Conservation (phyloP, 1,140 invertebrate species). For the Sminthurinus signatus region DNA sequence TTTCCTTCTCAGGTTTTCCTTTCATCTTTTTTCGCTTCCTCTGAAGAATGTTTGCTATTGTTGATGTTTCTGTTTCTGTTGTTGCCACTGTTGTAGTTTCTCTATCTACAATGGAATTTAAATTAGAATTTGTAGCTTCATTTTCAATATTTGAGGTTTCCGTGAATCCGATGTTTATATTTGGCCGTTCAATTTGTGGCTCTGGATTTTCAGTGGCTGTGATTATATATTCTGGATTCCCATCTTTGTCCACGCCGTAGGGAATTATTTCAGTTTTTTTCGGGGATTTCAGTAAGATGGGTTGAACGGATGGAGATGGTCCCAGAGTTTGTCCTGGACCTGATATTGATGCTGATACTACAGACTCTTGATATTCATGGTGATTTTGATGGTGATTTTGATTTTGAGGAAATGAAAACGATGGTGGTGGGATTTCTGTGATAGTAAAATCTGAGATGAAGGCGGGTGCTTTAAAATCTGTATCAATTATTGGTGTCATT, state of each 20-base stretch:
- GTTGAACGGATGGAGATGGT: background rate
- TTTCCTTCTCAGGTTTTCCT: no score
- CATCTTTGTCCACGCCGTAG: background rate
- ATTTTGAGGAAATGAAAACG: background rate
- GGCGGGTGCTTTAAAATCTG: background rate
- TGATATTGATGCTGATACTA: no score
- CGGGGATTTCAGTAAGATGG: background rate
- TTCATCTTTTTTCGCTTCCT: no score
- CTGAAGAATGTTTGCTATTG: no score
- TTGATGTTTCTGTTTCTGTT: no score
- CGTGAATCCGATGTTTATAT: no score
- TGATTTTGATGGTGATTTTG: background rate
- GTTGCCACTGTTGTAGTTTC: no score
- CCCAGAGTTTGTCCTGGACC: no score
- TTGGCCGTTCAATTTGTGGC: constrained; percentile 30
- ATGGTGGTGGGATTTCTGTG: background rate
- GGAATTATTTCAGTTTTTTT: background rate
- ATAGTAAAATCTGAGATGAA: background rate
- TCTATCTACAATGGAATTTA: background rate
- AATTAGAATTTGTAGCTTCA: no score
- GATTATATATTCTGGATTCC: no score
- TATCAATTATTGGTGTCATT: constrained; percentile 5
- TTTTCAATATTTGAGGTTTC: no score
- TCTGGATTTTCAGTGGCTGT: background rate
- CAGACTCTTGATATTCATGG: no score